Evolutionary conservation across 2,797 vertebrate genomes (phyloP), one percentile per base, ranked within the genome.

Genomic region (Sciurus carolinensis): DNA sequence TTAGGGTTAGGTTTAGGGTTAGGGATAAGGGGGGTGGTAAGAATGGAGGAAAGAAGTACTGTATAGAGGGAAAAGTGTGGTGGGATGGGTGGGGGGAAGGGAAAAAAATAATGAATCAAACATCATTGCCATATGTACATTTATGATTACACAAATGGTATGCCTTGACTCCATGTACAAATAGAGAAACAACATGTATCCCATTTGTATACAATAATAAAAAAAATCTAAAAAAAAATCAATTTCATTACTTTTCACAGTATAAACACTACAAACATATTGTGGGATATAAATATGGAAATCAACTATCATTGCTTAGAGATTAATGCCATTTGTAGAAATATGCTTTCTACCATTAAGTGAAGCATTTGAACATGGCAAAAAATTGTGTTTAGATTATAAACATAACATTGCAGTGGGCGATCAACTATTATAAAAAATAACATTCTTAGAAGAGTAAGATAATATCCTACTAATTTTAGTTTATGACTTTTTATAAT

Each of bases 331-430:
- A 47, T 89, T 59, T 77, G 10, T 67, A 62, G 17, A 24, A 57
- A 91, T 67, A 36, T 76, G 62, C 75, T 95, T 93, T 90, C 50
- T 66, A 47, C 14, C 22, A 66, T 90, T 96, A 90, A 96, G 50
- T 90, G 66, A 90, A 94, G 7, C 42, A 92, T 82, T n/a, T 79
- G 44, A 87, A 39, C 4, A 73, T 42, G 39, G 59, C 30, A 90
- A 42, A 90, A 4, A 84, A 76, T 71, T 94, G 6, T 89, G 50
- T 77, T 93, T 73, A 91, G 57, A 73, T 30, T 73, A 24, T 33
- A 64, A 73, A 64, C 22, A 59, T 93, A 86, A 92, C 94, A 84
- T 73, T 28, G 8, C 33, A 84, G 39, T 86, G 8, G 12, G 7
- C 54, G 11, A 47, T 67, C 82, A 22, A 30, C 22, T 66, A 66